These are phyloP conservation scores for Pelusios castaneus DNA, from an alignment of 2,113 vertebrate species.

Conservation along the genomic window DNA sequence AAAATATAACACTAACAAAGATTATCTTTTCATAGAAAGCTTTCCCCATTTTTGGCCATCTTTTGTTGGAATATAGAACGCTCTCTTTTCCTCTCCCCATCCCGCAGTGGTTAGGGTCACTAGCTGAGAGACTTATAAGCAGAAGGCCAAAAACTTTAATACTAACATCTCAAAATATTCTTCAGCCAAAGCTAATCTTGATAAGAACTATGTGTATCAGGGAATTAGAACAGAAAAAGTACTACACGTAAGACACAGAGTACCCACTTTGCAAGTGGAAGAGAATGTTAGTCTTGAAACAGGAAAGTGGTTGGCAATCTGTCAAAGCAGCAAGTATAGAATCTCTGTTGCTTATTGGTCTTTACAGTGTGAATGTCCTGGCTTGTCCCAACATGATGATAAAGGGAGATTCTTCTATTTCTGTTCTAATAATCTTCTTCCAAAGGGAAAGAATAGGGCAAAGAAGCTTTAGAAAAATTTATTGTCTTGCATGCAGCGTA, in stretches of 20 bases:
- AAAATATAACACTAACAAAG: accelerated
- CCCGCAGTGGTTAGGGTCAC: slow-evolving; percentile 2
- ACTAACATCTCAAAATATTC: slow-evolving; percentile 57
- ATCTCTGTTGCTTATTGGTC: not conserved
- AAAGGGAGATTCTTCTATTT: not conserved
- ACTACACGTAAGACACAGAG: not conserved
- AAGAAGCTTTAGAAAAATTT: slow-evolving; percentile 59
- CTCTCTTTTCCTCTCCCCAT: not conserved
- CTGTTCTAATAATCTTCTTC: slow-evolving; percentile 65
- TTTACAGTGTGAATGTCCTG: not conserved
- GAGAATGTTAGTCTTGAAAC: not conserved
- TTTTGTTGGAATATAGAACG: not conserved
- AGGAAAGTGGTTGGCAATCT: slow-evolving; percentile 49
- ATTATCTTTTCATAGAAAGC: not conserved
- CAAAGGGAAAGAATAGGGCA: slow-evolving; percentile 48
- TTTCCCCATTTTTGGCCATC: not conserved
- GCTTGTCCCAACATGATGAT: not conserved
- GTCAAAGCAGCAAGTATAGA: slow-evolving; percentile 34
- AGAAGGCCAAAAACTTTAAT: slow-evolving; percentile 45
- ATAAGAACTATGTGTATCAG: not conserved
- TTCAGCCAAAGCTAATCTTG: not conserved
- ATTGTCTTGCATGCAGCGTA: slow-evolving; percentile 61
- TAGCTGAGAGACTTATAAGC: not conserved
- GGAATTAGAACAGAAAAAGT: not conserved
- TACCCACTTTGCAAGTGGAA: not conserved